Conservation (phyloP, 2,113 vertebrate species). For the Epinephelus lanceolatus region DNA sequence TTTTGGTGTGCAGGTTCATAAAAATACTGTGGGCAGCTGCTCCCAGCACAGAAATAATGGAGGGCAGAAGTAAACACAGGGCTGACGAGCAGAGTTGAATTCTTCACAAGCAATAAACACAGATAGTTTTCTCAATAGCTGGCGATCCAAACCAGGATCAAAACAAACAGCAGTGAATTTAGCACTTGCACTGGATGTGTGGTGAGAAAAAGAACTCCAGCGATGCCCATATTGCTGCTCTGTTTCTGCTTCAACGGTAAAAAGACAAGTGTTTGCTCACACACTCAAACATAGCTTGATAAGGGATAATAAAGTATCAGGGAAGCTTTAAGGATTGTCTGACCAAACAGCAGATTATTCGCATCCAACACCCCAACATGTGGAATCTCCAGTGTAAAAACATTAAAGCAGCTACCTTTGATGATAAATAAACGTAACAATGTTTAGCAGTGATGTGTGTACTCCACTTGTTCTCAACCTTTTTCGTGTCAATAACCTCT, state of each 20-base stretch:
- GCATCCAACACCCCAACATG: neutral
- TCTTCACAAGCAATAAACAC: neutral
- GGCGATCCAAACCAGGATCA: neutral
- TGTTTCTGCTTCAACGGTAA: neutral
- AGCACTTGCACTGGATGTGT: neutral
- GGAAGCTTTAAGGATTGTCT: constrained; percentile 30
- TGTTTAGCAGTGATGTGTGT: neutral
- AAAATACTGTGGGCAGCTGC: constrained; percentile 8
- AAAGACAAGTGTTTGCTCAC: constrained; percentile 25
- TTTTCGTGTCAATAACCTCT: too few relatives aligned
- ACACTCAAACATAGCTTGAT: constrained; percentile 24
- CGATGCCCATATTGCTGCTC: neutral
- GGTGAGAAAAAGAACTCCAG: neutral
- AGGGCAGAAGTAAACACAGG: neutral
- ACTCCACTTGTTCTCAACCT: too few relatives aligned
- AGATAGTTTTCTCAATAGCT: neutral
- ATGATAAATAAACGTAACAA: neutral
- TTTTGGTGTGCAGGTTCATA: constrained; percentile 39
- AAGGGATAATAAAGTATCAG: constrained; percentile 21
- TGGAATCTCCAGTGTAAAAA: neutral
- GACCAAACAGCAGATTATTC: constrained; percentile 9
- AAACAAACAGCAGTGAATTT: neutral
- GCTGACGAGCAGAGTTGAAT: constrained; percentile 10
- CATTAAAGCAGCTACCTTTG: neutral
- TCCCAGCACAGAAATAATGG: constrained; percentile 1